phyloP scores from a whole-genome alignment of 1,140 invertebrate genomes.

The Alviniconcha marisindica region DNA sequence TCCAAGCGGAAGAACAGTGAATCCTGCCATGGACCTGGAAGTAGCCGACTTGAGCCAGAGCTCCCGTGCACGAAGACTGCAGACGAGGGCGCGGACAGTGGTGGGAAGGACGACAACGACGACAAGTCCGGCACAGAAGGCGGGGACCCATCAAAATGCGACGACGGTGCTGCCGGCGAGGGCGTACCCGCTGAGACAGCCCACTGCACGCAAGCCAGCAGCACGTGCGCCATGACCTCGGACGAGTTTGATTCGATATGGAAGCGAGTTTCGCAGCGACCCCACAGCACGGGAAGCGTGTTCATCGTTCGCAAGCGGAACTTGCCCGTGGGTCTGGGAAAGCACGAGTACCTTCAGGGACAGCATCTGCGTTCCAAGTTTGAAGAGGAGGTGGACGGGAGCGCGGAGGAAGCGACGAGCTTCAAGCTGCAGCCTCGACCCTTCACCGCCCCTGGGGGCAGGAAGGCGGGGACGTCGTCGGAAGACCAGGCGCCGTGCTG shows the following conservation, averaged over 20 bases:
- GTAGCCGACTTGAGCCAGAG: neutral
- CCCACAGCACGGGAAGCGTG: conserved; percentile 35
- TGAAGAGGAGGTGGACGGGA: neutral
- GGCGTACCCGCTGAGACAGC: too few species aligned
- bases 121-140: too few species aligned
- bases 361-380: neutral
- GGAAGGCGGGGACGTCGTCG: neutral
- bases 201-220: neutral
- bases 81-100: too few species aligned
- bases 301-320: conserved; percentile 30
- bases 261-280: conserved; percentile 24
- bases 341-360: conserved; percentile 35
- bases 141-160: neutral
- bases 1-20: too few species aligned
- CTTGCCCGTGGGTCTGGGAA: conserved; percentile 20
- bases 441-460: conserved; percentile 19
- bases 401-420: neutral
- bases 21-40: neutral
- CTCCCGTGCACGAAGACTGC: neutral
- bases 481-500: neutral
- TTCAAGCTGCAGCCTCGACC: conserved; percentile 1
- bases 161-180: too few species aligned
- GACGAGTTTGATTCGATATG: conserved; percentile 28
- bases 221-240: conserved; percentile 1
- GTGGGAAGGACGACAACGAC: neutral